Conservation (phyloP, 2,113 vertebrate species). For the Clarias magur region DNA sequence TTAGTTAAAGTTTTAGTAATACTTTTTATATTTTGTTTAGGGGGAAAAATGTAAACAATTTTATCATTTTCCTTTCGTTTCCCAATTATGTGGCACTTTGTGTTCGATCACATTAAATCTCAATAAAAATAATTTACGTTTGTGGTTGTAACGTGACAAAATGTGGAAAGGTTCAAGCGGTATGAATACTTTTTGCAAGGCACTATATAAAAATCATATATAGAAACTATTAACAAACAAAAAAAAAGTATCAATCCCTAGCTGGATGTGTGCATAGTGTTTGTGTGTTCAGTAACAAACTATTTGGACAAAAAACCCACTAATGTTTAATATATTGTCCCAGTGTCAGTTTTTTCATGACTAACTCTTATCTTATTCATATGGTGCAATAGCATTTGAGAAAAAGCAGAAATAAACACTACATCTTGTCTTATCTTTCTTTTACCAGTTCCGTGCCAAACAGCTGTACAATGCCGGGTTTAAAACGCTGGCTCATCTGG, state of each 20-base stretch:
- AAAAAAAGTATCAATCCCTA: not conserved
- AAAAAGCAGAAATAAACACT: not conserved
- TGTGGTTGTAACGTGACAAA: too few species aligned
- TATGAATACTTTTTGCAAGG: too few species aligned
- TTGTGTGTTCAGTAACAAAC: not conserved
- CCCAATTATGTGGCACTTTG: too few species aligned
- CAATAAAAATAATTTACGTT: too few species aligned
- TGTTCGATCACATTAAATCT: too few species aligned
- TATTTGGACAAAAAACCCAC: not conserved
- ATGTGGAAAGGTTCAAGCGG: too few species aligned
- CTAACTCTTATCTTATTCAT: not conserved
- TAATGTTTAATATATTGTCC: not conserved
- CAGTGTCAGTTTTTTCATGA: not conserved
- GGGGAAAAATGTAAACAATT: too few species aligned
- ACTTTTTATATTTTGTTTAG: too few species aligned
- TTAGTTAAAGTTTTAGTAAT: too few species aligned
- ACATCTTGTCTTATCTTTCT: not conserved
- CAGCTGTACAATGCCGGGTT: conserved; percentile 89
- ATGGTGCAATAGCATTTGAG: not conserved
- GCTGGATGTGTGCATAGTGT: not conserved
- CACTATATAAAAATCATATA: too few species aligned
- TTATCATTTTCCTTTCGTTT: too few species aligned
- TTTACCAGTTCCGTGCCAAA: conserved; percentile 84
- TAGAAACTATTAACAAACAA: too few species aligned
- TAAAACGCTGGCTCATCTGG: conserved; percentile 83